These are phyloP conservation scores for Pocota personata DNA, from an alignment of 2,888 invertebrate genomes.

Conservation along the genomic window DNA sequence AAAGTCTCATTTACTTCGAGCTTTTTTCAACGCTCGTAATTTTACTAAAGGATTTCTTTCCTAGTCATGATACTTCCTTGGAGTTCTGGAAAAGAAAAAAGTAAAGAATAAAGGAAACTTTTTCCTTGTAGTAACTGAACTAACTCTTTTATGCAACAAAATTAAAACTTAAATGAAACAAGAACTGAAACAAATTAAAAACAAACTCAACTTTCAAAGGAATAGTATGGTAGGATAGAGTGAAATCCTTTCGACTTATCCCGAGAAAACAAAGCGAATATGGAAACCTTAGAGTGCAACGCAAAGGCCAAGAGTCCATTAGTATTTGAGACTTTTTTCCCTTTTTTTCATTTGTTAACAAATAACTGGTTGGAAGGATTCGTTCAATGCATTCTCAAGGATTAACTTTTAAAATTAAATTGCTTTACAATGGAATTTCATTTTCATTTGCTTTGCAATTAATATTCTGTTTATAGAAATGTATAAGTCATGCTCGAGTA, in stretches of 20 bases:
- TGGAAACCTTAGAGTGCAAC: neutral
- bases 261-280: neutral
- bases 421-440: neutral
- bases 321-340: neutral
- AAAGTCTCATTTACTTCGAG: neutral
- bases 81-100: neutral
- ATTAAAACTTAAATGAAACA: neutral
- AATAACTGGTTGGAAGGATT: neutral
- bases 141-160: neutral
- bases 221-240: neutral
- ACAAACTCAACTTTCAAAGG: neutral
- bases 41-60: neutral
- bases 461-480: neutral
- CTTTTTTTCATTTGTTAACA: neutral
- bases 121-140: neutral
- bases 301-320: slow-evolving; percentile 24
- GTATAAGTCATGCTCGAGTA: neutral
- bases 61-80: neutral
- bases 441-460: slow-evolving; percentile 15
- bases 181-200: neutral
- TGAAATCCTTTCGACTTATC: neutral
- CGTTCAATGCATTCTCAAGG: neutral
- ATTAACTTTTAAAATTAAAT: slow-evolving; percentile 10
- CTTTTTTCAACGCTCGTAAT: neutral
- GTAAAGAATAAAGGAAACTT: neutral